Evolutionary conservation across 1,140 invertebrate species (phyloP), one percentile per base, ranked within the genome.

Genomic region (Megalopta genalis): DNA sequence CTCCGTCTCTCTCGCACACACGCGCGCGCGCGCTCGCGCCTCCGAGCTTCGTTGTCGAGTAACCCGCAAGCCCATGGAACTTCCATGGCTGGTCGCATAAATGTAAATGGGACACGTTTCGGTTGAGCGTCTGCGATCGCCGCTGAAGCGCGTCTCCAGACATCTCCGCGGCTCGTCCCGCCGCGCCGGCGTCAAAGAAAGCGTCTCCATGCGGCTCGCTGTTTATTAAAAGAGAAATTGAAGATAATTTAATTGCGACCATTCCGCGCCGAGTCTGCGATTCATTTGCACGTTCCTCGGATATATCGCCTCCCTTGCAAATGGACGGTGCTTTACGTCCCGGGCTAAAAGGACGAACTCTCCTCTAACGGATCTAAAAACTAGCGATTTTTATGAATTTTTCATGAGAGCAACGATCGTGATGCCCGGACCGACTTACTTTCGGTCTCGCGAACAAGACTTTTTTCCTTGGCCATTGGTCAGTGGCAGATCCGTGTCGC

Each of bases 51-150:
- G 10, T n/a, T 23, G 49, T 2, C 9, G 59, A 12, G 27, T 18
- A 32, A 27, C 23, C 57, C 66, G 14, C 32, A 14, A 32, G 27
- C 16, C 60, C 54, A 23, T 66, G 18, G 16, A 27, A 64, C 65
- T 81, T 42, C n/a, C 25, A 63, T n/a, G 10, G 12, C 63, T 4
- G 68, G 7, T 83, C 52, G 39, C 59, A 74, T 57, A 84, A 83
- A 83, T 80, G 83, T 77, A 62, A 84, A 27, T 62, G 42, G 69
- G 66, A 75, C 46, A 18, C 65, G 32, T 62, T 71, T 54, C 49
- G 67, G 37, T 49, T 70, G 46, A 81, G 76, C 37, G 25, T 75
- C 27, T 18, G 23, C 59, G 27, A 70, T 70, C 62, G 66, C 49
- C 52, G 37, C 18, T 77, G n/a, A 42, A 46, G n/a, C n/a, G 12